phyloP scores from a whole-genome alignment of 2,113 vertebrate genomes.

The Lepidothrix coronata region DNA sequence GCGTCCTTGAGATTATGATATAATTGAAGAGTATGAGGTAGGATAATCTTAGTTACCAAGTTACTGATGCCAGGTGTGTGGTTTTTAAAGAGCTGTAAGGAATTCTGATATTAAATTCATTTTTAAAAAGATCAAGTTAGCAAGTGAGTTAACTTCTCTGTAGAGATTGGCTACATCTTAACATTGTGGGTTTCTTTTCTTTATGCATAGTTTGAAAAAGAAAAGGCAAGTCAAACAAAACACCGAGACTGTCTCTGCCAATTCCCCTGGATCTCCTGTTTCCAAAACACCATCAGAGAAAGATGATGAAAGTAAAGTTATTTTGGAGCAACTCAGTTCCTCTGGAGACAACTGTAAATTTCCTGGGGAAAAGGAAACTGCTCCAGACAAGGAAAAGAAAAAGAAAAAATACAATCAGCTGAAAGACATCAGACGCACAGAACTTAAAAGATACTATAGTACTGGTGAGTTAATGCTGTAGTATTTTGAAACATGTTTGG shows the following conservation, averaged over 20 bases:
- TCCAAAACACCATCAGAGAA: conserved; percentile 65
- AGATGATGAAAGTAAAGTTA: conserved; percentile 65
- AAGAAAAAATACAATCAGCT: conserved; percentile 78
- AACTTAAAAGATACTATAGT: conserved; percentile 78
- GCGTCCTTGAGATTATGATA: not conserved
- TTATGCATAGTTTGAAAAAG: conserved; percentile 75
- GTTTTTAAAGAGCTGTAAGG: not conserved
- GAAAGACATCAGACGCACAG: conserved; percentile 79
- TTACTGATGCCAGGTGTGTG: not conserved
- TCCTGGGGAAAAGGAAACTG: conserved; percentile 62
- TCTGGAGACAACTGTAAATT: conserved; percentile 67
- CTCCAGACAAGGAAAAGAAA: conserved; percentile 75
- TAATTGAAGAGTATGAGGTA: not conserved
- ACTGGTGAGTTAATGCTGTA: conserved; percentile 56
- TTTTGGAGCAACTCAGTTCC: conserved; percentile 69
- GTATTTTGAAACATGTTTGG: not conserved
- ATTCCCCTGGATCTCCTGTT: conserved; percentile 22
- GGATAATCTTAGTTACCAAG: not conserved
- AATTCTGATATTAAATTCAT: not conserved
- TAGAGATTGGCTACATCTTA: not conserved
- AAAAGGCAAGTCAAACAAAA: conserved; percentile 78
- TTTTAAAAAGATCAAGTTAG: not conserved
- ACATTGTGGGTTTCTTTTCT: not conserved
- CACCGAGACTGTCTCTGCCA: conserved; percentile 59
- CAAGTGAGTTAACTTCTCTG: not conserved